Conservation (phyloP, 30 jellyfish, hydroid and myxozoan genomes). For the Sanderia malayensis region DNA sequence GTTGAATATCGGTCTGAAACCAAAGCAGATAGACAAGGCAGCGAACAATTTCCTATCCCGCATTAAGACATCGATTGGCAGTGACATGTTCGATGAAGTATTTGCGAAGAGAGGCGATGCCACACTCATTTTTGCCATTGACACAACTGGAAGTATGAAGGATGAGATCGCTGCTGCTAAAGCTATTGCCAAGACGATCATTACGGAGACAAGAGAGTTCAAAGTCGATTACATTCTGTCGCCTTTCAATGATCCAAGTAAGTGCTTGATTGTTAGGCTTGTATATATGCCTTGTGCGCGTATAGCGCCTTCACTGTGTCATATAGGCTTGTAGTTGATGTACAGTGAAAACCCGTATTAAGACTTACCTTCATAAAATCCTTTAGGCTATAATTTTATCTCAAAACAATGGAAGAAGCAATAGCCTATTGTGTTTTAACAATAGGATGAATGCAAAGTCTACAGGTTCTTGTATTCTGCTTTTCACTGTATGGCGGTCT, state of each 20-base stretch:
- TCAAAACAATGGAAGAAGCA: too few relatives aligned
- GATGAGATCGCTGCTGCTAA: slow-evolving; percentile 78
- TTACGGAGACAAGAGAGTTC: slow-evolving; percentile 50
- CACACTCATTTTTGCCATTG: slow-evolving; percentile 78
- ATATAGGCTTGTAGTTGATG: too few relatives aligned
- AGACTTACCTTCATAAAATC: too few relatives aligned
- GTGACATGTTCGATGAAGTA: slow-evolving; percentile 62
- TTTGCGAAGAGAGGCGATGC: slow-evolving; percentile 80
- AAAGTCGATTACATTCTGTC: slow-evolving; percentile 81
- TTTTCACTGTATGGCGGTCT: too few relatives aligned
- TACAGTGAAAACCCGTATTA: too few relatives aligned
- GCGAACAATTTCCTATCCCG: slow-evolving; percentile 60
- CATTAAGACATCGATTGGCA: slow-evolving; percentile 62
- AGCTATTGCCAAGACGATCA: slow-evolving; percentile 66
- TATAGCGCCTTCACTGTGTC: too few relatives aligned
- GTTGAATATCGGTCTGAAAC: slow-evolving; percentile 75
- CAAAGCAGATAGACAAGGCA: slow-evolving; percentile 70
- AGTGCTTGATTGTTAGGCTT: too few relatives aligned
- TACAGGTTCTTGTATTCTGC: too few relatives aligned
- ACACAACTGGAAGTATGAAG: slow-evolving; percentile 82
- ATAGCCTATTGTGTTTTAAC: too few relatives aligned
- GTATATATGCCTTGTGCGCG: too few relatives aligned
- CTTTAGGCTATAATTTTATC: too few relatives aligned
- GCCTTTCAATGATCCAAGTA: slow-evolving; percentile 88
- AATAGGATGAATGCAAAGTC: too few relatives aligned